phyloP scores from a whole-genome alignment of 2,888 invertebrate genomes.

The Tillus elongatus region DNA sequence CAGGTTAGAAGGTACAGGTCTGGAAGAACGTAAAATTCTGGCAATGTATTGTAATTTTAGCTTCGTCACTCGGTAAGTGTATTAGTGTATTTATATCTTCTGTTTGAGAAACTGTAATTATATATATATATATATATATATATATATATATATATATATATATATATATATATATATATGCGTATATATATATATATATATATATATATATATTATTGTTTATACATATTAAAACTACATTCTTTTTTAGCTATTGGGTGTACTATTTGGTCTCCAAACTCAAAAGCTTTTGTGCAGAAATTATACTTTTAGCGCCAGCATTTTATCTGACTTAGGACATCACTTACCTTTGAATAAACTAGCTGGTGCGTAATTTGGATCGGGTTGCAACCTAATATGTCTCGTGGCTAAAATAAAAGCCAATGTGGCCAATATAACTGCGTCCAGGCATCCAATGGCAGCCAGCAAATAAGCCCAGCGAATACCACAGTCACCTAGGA shows the following conservation, averaged over 20 bases:
- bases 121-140: no score
- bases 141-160: no score
- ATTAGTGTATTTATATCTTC: no score
- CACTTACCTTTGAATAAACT: conserved; percentile 42
- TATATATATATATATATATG: conserved; percentile 5
- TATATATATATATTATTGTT: conserved; percentile 3
- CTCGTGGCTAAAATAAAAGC: conserved; percentile 89
- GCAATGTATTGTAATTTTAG: no score
- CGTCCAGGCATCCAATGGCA: conserved; percentile 80
- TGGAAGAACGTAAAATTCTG: no score
- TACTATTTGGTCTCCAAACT: no score
- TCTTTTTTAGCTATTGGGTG: background rate
- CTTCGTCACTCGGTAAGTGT: no score
- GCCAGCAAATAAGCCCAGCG: conserved; percentile 92
- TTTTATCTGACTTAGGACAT: background rate
- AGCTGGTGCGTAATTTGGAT: conserved; percentile 61
- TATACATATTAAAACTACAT: background rate
- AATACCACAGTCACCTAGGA: conserved; percentile 75
- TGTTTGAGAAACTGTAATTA: no score
- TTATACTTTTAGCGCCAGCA: no score
- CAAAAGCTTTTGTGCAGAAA: no score
- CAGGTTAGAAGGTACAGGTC: no score
- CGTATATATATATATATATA: conserved; percentile 5
- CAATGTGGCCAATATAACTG: conserved; percentile 73
- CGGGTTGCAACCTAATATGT: conserved; percentile 77